Conservation (phyloP, 2,113 vertebrate genomes). For the Callipepla squamata region DNA sequence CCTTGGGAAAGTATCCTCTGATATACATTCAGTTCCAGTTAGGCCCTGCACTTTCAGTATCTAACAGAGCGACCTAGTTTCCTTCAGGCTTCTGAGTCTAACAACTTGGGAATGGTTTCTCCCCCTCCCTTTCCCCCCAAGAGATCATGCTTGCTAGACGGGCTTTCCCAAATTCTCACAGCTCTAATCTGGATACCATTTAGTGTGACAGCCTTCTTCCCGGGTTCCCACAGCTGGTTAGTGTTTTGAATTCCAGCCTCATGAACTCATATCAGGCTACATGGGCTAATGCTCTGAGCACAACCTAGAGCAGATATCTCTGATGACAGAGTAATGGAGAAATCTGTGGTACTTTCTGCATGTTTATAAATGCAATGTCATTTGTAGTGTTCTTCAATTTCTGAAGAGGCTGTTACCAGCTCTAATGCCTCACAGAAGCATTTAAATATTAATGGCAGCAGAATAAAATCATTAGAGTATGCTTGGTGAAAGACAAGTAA, state of each 20-base stretch:
- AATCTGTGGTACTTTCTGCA: constrained; percentile 48
- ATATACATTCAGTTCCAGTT: not conserved
- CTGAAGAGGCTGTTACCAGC: not conserved
- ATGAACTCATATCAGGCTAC: constrained; percentile 91
- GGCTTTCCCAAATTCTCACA: constrained; percentile 85
- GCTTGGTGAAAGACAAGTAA: not conserved
- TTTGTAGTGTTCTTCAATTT: constrained; percentile 52
- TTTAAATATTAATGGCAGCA: not conserved
- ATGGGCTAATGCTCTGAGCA: constrained; percentile 78
- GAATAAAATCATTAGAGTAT: not conserved
- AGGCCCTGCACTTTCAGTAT: not conserved
- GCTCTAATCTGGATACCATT: constrained; percentile 84
- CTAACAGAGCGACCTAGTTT: constrained; percentile 39
- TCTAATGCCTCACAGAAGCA: constrained; percentile 21
- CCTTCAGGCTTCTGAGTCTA: constrained; percentile 24
- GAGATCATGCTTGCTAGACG: constrained; percentile 73
- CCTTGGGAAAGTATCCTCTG: constrained; percentile 41
- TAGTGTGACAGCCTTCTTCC: constrained; percentile 83
- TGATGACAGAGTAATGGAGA: constrained; percentile 82
- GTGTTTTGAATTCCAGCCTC: constrained; percentile 94
- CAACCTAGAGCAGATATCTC: constrained; percentile 80
- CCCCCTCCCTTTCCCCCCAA: not conserved
- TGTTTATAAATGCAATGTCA: constrained; percentile 67
- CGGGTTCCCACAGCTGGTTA: constrained; percentile 92
- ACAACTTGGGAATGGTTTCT: constrained; percentile 45